Evolutionary conservation across 2,113 vertebrate genomes (phyloP).

Genomic region (Trematomus loennbergii): DNA sequence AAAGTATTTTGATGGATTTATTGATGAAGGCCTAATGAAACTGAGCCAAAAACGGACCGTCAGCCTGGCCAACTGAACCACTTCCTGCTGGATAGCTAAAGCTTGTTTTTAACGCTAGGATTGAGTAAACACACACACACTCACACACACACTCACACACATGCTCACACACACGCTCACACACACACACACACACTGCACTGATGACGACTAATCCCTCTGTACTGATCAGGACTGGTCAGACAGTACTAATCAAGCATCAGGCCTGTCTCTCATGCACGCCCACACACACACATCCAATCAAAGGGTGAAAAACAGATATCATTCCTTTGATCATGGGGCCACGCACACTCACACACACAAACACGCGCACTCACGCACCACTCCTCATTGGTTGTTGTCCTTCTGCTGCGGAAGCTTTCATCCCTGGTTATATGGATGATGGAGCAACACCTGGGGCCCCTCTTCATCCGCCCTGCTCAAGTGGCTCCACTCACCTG

Average conservation of each 20-base stretch:
- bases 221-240: conserved; percentile 41
- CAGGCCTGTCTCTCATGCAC: conserved; percentile 30
- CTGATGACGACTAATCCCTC: conserved; percentile 9
- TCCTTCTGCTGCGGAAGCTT: conserved; percentile 67
- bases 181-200: conserved; percentile 25
- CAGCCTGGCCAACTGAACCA: not conserved
- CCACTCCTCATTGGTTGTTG: conserved; percentile 55
- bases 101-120: conserved; percentile 23
- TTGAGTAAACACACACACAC: not conserved
- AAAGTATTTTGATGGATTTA: too few species aligned
- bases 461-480: conserved; percentile 67
- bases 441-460: conserved; percentile 79
- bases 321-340: conserved; percentile 66
- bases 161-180: not conserved
- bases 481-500: conserved; percentile 74
- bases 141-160: not conserved
- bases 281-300: conserved; percentile 49
- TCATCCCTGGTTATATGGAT: conserved; percentile 78
- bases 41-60: not conserved
- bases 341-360: conserved; percentile 27
- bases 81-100: conserved; percentile 10
- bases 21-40: not conserved
- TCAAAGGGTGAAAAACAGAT: conserved; percentile 72
- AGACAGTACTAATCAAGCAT: conserved; percentile 60
- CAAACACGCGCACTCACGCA: conserved; percentile 13